phyloP scores from a whole-genome alignment of 2,797 vertebrate species.

The Rhincodon typus region DNA sequence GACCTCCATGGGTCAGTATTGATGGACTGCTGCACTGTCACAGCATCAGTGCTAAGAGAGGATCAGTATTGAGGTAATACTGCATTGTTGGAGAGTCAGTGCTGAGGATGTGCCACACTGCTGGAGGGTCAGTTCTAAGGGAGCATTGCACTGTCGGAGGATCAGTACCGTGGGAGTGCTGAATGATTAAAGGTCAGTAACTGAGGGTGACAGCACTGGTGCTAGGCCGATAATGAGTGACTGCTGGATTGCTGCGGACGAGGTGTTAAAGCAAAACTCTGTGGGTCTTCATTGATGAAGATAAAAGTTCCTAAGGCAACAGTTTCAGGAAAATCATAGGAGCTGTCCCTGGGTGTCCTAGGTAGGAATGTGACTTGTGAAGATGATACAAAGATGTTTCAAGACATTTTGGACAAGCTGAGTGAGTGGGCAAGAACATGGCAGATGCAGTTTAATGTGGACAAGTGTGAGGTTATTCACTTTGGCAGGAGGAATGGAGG shows the following conservation, averaged over 20 bases:
- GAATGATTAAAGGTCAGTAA: not conserved
- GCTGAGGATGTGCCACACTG: not conserved
- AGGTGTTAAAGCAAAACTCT: not conserved
- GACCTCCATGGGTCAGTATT: too few relatives aligned
- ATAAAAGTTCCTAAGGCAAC: not conserved
- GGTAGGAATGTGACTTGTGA: too few relatives aligned
- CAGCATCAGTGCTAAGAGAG: too few relatives aligned
- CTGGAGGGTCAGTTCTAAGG: not conserved
- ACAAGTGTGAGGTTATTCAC: too few relatives aligned
- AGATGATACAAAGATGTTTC: too few relatives aligned
- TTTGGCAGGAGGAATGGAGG: too few relatives aligned
- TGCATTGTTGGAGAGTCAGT: not conserved
- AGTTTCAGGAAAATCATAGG: not conserved
- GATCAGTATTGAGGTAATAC: too few relatives aligned
- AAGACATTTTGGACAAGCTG: too few relatives aligned
- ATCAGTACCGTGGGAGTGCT: not conserved
- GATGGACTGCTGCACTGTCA: too few relatives aligned
- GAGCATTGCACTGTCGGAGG: not conserved
- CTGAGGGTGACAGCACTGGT: not conserved
- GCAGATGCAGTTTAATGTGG: too few relatives aligned
- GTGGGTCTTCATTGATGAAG: fast-evolving
- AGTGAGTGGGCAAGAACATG: too few relatives aligned
- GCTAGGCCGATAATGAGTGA: not conserved
- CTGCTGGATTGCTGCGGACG: not conserved
- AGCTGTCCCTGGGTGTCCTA: too few relatives aligned